These are phyloP conservation scores for Peromyscus melanophrys DNA, from an alignment of 2,797 vertebrate species.

Conservation along the genomic window DNA sequence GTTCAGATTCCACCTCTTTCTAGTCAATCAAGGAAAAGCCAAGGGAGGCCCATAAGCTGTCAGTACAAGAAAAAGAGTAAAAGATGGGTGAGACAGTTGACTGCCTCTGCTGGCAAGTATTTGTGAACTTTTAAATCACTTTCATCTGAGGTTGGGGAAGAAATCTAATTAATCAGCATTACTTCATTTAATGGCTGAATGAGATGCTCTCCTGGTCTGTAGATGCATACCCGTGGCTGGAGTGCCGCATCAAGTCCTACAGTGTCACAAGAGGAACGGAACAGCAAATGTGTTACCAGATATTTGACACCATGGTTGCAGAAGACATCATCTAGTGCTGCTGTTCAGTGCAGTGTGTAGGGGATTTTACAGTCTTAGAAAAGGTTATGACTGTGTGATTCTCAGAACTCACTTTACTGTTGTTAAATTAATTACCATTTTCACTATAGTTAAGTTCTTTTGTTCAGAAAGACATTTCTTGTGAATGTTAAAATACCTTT, in stretches of 20 bases:
- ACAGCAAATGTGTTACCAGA: conserved; percentile 88
- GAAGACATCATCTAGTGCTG: conserved; percentile 85
- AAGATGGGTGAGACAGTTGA: neutral
- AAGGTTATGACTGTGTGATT: neutral
- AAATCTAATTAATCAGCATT: neutral
- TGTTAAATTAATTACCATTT: conserved; percentile 15
- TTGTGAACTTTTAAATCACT: conserved; percentile 31
- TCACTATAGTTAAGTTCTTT: neutral
- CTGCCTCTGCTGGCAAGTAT: neutral
- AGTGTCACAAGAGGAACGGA: conserved; percentile 81
- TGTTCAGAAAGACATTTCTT: neutral
- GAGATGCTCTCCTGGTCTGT: conserved; percentile 74
- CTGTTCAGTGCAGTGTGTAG: neutral
- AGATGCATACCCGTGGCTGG: conserved; percentile 91
- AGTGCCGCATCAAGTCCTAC: conserved; percentile 91
- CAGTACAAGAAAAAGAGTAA: neutral
- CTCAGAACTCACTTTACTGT: neutral
- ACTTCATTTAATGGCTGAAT: conserved; percentile 65
- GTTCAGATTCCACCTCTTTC: neutral
- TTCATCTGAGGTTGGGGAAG: neutral
- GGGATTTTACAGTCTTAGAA: conserved; percentile 40
- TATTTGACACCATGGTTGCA: conserved; percentile 90
- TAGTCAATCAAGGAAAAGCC: neutral
- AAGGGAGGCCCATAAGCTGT: neutral
- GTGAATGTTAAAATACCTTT: conserved; percentile 20